Evolutionary conservation across 2,888 invertebrate species (phyloP), one percentile per base, ranked within the genome.

Genomic region (Meandrusa payeni): DNA sequence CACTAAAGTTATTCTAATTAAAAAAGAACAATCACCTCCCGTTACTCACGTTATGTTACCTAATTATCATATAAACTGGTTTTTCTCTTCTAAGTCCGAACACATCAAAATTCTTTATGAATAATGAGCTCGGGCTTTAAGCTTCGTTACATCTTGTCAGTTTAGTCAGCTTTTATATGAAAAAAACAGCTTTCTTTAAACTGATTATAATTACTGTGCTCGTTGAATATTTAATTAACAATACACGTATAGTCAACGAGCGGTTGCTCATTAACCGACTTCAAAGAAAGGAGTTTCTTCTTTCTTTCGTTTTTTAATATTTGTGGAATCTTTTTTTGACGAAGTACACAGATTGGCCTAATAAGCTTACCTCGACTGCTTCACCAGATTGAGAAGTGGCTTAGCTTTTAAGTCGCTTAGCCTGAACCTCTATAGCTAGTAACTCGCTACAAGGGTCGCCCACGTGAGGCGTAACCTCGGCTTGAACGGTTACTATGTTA

Each of bases 71-170:
- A 73, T 64, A 67, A 73, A 70, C 76, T 57, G 70, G 71, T 75
- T 76, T 75, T 64, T 64, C 65, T 72, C 24, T 22, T 61, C 67
- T 59, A 64, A 65, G 61, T 69, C 67, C 61, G 69, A 66, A 72
- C 67, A 64, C 71, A 71, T 72, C 72, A 73, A 69, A 76, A 70
- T 69, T 68, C 65, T 57, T 73, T 79, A 80, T 81, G 78, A 80
- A 77, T 79, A 81, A 81, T 80, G 70, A 74, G 75, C 61, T 71
- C 61, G 69, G 64, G 70, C 76, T 77, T 78, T 76, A 80, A 70
- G 82, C 76, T 77, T 76, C 77, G 82, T 76, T 80, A 75, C 69
- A 60, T 75, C 68, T 69, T 69, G 74, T 65, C 61, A 62, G 66
- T 69, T 64, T 66, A 64, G 62, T 61, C 61, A 64, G 67, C 65